Percentiles rank a stretch among this genome's conserved stretches.
Evolutionary conservation across 1,140 invertebrate species (phyloP).

Genomic region (Drosophila aff.): DNA sequence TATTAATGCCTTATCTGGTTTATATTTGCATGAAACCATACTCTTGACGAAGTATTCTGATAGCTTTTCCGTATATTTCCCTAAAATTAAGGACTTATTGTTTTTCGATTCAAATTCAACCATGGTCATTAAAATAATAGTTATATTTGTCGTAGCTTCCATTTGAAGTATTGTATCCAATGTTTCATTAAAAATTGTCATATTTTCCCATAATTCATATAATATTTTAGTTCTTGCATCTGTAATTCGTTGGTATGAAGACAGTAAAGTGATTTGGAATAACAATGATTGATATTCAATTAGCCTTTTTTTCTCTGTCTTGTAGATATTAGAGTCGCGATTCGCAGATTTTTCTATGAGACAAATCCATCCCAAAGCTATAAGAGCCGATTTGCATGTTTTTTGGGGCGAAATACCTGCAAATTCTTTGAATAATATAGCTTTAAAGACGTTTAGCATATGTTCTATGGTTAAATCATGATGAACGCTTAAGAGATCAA

Average conservation of each 20-base stretch:
- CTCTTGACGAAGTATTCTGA: constrained; percentile 92
- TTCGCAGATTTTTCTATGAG: constrained; percentile 63
- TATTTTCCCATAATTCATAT: constrained; percentile 73
- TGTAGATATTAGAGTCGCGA: constrained; percentile 61
- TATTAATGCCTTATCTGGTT: constrained; percentile 90
- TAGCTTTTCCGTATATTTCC: constrained; percentile 85
- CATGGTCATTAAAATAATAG: constrained; percentile 68
- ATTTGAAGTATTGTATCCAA: constrained; percentile 58
- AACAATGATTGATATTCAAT: constrained; percentile 71
- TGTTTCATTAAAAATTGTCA: constrained; percentile 59
- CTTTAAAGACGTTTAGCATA: constrained; percentile 87
- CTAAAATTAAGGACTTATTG: constrained; percentile 81
- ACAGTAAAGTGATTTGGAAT: constrained; percentile 65
- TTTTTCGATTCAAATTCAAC: constrained; percentile 49
- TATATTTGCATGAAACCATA: constrained; percentile 92
- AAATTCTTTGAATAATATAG: constrained; percentile 88
- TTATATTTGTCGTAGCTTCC: constrained; percentile 59
- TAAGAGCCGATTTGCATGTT: constrained; percentile 81
- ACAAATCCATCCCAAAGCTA: constrained; percentile 70
- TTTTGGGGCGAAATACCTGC: constrained; percentile 89
- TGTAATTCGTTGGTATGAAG: constrained; percentile 54
- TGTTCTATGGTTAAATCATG: constrained; percentile 89
- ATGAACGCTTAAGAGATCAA: constrained; percentile 88
- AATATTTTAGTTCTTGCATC: constrained; percentile 72
- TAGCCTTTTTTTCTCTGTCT: constrained; percentile 69